A percentile compares a stretch with the other conserved stretches of the same genome.
Conservation (phyloP, 1,140 invertebrate species). For the Phthorimaea operculella region DNA sequence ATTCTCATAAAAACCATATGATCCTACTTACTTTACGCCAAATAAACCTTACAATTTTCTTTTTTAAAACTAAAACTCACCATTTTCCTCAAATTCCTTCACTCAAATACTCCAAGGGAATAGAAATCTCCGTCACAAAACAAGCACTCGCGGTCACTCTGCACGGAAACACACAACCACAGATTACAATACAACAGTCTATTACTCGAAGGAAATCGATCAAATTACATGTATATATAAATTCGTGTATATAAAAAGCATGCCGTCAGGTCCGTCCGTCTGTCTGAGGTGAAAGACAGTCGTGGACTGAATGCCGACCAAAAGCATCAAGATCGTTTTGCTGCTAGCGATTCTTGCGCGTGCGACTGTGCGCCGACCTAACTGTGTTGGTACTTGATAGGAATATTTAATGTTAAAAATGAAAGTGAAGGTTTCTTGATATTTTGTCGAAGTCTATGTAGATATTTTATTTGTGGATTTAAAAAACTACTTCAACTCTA, state of each 20-base stretch:
- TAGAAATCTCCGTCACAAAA: slow-evolving; percentile 23
- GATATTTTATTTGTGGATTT: too few species aligned
- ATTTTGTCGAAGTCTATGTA: too few species aligned
- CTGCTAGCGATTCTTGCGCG: slow-evolving; percentile 43
- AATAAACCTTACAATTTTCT: too few species aligned
- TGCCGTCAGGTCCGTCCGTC: slow-evolving; percentile 44
- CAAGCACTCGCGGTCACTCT: slow-evolving; percentile 31
- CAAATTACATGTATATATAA: neutral
- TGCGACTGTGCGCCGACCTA: slow-evolving; percentile 37
- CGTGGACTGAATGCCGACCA: slow-evolving; percentile 45
- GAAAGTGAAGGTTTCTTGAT: slow-evolving; percentile 34
- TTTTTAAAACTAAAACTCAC: too few species aligned
- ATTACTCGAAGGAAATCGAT: slow-evolving; percentile 16
- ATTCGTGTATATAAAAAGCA: slow-evolving; percentile 27
- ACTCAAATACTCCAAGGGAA: neutral
- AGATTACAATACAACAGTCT: slow-evolving; percentile 19
- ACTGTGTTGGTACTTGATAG: slow-evolving; percentile 54
- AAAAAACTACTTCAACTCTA: too few species aligned
- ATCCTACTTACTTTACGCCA: too few species aligned
- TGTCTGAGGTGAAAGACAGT: slow-evolving; percentile 49
- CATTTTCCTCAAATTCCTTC: slow-evolving; percentile 26
- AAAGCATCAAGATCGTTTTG: slow-evolving; percentile 39
- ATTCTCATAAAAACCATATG: too few species aligned
- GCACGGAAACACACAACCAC: slow-evolving; percentile 24
- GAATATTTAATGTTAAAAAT: slow-evolving; percentile 57